Base-by-base conservation (phyloP, 1,140 invertebrate species). In the Globodera ellingtonae region DNA sequence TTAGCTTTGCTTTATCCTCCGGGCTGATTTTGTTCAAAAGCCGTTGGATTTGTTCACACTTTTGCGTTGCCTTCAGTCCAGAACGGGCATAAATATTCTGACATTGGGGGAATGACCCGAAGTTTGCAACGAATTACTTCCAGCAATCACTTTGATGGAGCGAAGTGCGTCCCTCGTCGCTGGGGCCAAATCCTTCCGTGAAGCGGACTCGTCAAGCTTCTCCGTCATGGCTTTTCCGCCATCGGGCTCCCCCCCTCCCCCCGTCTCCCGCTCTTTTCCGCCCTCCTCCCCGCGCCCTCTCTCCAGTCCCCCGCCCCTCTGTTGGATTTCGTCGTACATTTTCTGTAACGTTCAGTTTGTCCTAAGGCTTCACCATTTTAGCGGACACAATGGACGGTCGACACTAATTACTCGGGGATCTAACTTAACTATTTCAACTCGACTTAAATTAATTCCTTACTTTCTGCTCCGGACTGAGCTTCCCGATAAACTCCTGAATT, bases 41-140 rank as follows among this genome's bases (percentile, higher is more conserved):
- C 13, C n/a, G 59, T 21, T 65, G 59, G 59, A 65, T 65, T 65
- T 65, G 59, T 65, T 65, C 59, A 21, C 59, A 65, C n/a, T 65
- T 65, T 21, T 65, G 13, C 59, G 21, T 21, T 13, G 59, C 13
- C 13, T 65, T 21, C 59, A 65, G 59, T 15, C 59, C n/a, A 3
- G 59, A 65, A 65, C 59, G 35, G 35, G 35, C 59, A 21, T 15
- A 65, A 15, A 13, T 13, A 21, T 65, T 13, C 13, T 65, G 66
- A 67, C 8, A 67, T 44, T 67, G 66, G 66, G 9, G 10, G 50
- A 52, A 9, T 52, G 3, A 50, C 48, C 6, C 48, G 1, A 35
- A 35, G 2, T 0, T 35, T 35, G 0, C 35, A 0, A 35, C 35
- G 35, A 35, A 35, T 35, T 35, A 35, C 35, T 35, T 35, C 35